Evolutionary conservation across 2,888 invertebrate genomes (phyloP).

Genomic region (Apodemia zela): DNA sequence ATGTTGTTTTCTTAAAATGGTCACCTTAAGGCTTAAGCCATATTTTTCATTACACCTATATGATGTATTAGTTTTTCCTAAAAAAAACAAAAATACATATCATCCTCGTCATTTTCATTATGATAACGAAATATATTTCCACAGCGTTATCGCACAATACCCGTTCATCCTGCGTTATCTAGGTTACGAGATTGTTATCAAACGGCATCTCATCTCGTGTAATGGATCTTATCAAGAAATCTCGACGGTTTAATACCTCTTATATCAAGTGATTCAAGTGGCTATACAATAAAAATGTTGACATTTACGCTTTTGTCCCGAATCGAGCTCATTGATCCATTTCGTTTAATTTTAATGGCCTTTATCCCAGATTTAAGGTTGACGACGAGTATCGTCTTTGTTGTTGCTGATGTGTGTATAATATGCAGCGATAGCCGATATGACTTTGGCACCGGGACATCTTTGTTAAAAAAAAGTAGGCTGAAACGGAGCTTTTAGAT

Average conservation of each 20-base stretch:
- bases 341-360: neutral
- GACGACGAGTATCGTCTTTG: no score
- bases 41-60: no score
- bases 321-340: slow-evolving; percentile 5
- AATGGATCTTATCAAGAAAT: slow-evolving; percentile 29
- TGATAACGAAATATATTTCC: slow-evolving; percentile 1
- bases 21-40: no score
- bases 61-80: no score
- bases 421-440: no score
- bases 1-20: no score
- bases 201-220: slow-evolving; percentile 24
- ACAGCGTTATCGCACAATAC: neutral
- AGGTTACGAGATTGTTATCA: slow-evolving; percentile 29
- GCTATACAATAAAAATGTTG: neutral
- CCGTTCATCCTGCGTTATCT: slow-evolving; percentile 19
- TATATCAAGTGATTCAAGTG: slow-evolving; percentile 4
- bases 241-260: slow-evolving; percentile 22
- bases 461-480: no score
- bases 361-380: neutral
- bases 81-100: no score
- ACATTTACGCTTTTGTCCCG: slow-evolving; percentile 2
- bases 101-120: neutral
- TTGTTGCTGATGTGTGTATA: no score
- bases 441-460: no score
- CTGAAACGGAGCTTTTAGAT: no score